Base-by-base conservation (phyloP, 2,888 invertebrate genomes). In the Esperia sulphurella region DNA sequence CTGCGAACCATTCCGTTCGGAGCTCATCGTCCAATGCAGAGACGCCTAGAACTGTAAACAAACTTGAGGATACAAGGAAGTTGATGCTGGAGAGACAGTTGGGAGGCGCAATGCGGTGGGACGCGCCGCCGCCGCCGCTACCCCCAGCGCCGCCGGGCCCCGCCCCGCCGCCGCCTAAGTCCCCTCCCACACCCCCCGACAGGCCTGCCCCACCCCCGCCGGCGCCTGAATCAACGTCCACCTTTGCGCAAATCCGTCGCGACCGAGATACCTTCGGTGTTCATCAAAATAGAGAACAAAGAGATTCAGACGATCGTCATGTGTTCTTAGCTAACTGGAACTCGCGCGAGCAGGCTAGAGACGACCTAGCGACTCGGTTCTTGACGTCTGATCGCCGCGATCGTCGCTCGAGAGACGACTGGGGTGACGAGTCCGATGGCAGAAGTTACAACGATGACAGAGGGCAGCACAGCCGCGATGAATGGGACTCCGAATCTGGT, bases 41-140 rank as follows among this genome's bases (percentile, higher is more conserved):
- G 59, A 93, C 93, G 54, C 93, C 94, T 1, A 91, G 95, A 0
- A 92, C 93, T 0, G 92, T 93, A 14, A 94, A 96, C 44, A 96
- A 97, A 71, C 80, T 97, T 38, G 96, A 97, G 72, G 96, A 96
- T 55, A 95, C 96, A 8, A 91, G 97, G 47, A 95, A 95, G 68
- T 84, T 95, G 65, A 93, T 97, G 91, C 79, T 97, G 33, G 96
- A 97, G 68, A 94, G 96, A 59, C 97, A 97, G 79, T 77, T 97
- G 43, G 94, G 95, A 61, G 93, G 93, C 13, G 93, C 91, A 4
- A 90, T 90, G 57, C 81, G 92, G 37, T 92, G 92, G 84, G 92
- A 92, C 49, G 91, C 92, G 1, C 81, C 94, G 0, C 92, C 93
- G 0, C 95, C 95, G 37, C 95, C 95, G 0, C 57, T 92, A 31